These are phyloP conservation scores for Hystrix brachyura DNA, from an alignment of 2,113 vertebrate species.

Conservation along the genomic window DNA sequence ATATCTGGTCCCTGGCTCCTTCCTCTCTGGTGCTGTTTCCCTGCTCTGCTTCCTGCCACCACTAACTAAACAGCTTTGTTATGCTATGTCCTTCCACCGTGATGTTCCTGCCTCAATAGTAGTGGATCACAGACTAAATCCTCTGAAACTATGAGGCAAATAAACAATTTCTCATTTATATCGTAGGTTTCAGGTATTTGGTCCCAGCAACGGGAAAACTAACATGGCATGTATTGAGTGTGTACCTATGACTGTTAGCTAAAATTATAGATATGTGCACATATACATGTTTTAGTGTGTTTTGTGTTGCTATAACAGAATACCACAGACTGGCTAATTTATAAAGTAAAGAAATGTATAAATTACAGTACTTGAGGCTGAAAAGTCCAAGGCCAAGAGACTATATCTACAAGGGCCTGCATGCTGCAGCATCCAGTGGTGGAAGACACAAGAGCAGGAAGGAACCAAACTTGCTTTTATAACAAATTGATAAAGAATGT, in stretches of 20 bases:
- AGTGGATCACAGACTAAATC: not conserved
- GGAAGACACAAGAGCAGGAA: not conserved
- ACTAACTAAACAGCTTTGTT: not conserved
- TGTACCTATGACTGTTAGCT: not conserved
- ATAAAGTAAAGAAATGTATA: not conserved
- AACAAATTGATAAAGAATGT: not conserved
- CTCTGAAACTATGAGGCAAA: not conserved
- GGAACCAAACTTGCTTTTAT: not conserved
- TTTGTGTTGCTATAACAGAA: not conserved
- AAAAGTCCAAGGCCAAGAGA: not conserved
- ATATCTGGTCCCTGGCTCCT: not conserved
- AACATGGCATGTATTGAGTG: not conserved
- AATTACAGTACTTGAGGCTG: too few relatives aligned
- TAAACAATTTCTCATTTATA: not conserved
- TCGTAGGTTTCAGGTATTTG: not conserved
- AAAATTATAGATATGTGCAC: not conserved
- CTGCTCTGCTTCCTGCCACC: not conserved
- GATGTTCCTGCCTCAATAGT: not conserved
- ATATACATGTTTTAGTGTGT: not conserved
- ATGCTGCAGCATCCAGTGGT: too few relatives aligned
- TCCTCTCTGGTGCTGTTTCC: not conserved
- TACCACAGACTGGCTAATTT: not conserved
- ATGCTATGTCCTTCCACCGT: not conserved
- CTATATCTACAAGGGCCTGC: not conserved
- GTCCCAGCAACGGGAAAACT: not conserved